Percentiles rank a stretch among this genome's conserved stretches.
These are phyloP conservation scores for Drosophila tanythrix DNA, from an alignment of 2,888 invertebrate genomes.

Conservation along the genomic window DNA sequence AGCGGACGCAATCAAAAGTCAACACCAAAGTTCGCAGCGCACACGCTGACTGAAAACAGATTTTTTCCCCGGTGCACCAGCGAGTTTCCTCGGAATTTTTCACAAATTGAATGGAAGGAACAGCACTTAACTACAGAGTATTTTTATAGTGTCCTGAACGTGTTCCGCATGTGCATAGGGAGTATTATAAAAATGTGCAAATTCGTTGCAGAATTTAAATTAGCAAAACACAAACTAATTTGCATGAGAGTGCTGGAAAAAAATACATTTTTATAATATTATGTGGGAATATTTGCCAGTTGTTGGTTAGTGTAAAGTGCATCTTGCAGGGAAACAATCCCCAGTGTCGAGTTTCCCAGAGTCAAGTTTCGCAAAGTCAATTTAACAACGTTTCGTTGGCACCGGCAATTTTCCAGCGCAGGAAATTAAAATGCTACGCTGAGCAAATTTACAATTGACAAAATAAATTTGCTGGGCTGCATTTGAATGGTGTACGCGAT, in stretches of 20 bases:
- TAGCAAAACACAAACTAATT: neutral
- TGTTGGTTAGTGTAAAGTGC: neutral
- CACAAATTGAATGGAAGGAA: slow-evolving; percentile 49
- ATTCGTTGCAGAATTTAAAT: neutral
- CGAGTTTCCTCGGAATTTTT: slow-evolving; percentile 22
- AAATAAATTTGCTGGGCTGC: slow-evolving; percentile 32
- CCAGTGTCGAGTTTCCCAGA: neutral
- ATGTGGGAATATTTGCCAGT: neutral
- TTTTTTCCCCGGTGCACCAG: slow-evolving; percentile 9
- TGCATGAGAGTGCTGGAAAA: neutral
- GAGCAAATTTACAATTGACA: slow-evolving; percentile 31
- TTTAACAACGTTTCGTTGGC: slow-evolving; percentile 7
- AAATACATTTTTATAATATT: neutral
- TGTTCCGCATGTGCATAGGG: neutral
- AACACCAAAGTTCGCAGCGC: neutral
- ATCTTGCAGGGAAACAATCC: slow-evolving; percentile 1
- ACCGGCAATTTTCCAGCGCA: slow-evolving; percentile 8
- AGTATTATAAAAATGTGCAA: neutral
- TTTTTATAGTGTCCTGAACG: neutral
- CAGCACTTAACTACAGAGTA: neutral
- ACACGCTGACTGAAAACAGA: neutral
- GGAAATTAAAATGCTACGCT: slow-evolving; percentile 49
- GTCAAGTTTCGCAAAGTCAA: slow-evolving; percentile 2
- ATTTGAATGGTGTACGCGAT: neutral
- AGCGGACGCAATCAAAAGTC: slow-evolving; percentile 26